Evolutionary conservation across 2,888 invertebrate species (phyloP).

Genomic region (Coelinius sp.): DNA sequence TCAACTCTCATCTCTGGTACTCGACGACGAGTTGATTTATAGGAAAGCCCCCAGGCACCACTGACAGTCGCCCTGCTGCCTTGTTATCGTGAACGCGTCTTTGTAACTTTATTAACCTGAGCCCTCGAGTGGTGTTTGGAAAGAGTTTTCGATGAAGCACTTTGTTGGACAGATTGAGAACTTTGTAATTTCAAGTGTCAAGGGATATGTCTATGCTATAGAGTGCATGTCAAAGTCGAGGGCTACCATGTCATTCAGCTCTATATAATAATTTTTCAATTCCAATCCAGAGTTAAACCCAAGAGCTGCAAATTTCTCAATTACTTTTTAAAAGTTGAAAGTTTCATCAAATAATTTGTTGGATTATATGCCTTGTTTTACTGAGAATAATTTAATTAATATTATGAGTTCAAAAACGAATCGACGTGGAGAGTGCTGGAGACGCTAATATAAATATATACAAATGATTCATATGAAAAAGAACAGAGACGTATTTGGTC

Average conservation of each 20-base stretch:
- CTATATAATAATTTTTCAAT: neutral
- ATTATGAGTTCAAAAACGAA: too few species aligned
- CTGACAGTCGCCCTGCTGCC: constrained; percentile 49
- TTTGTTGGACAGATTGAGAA: constrained; percentile 32
- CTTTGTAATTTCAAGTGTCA: neutral
- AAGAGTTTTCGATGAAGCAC: constrained; percentile 43
- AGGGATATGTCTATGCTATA: neutral
- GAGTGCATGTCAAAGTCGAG: neutral
- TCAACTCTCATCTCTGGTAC: constrained; percentile 25
- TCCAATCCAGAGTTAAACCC: too few species aligned
- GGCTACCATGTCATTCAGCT: neutral
- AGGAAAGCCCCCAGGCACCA: constrained; percentile 52
- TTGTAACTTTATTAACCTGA: constrained; percentile 58
- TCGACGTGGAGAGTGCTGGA: too few species aligned
- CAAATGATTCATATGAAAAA: too few species aligned
- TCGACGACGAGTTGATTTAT: constrained; percentile 55
- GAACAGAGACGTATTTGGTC: too few species aligned
- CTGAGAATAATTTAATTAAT: too few species aligned
- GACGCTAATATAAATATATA: too few species aligned
- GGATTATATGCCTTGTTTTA: too few species aligned
- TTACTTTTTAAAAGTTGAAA: too few species aligned
- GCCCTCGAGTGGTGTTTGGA: constrained; percentile 44
- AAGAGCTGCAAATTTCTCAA: too few species aligned
- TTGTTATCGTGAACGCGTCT: constrained; percentile 54
- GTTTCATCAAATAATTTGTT: neutral